These are phyloP conservation scores for Tetragonula carbonaria DNA, from an alignment of 2,888 invertebrate species.

Conservation along the genomic window DNA sequence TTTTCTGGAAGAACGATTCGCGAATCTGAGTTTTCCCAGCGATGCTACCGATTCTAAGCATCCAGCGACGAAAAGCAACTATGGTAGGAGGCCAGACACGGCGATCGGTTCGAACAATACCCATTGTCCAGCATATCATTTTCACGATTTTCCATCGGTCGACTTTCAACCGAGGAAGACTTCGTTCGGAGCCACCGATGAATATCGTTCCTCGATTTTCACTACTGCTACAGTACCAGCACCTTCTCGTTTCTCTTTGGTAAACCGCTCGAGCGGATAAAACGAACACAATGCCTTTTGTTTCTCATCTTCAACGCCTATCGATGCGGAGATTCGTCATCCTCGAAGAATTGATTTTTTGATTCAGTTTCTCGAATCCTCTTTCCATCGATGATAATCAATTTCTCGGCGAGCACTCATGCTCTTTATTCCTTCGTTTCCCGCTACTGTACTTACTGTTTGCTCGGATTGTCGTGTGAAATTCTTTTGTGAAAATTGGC, in stretches of 20 bases:
- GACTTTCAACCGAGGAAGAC: constrained; percentile 65
- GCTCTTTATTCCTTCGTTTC: not conserved
- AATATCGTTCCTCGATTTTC: constrained; percentile 64
- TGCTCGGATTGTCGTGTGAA: not conserved
- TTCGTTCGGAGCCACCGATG: constrained; percentile 62
- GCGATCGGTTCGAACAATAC: constrained; percentile 76
- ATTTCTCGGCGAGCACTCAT: not conserved
- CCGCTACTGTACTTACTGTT: not conserved
- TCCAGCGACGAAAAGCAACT: constrained; percentile 58
- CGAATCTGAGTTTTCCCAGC: constrained; percentile 47
- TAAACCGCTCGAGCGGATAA: constrained; percentile 60
- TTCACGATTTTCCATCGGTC: constrained; percentile 78
- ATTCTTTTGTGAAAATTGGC: not conserved
- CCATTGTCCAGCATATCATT: constrained; percentile 82
- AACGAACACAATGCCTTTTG: constrained; percentile 66
- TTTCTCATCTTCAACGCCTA: constrained; percentile 64
- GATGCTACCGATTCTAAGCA: constrained; percentile 51
- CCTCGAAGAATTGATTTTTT: constrained; percentile 62
- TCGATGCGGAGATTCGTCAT: constrained; percentile 64
- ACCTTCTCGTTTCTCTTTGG: constrained; percentile 63
- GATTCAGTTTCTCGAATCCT: constrained; percentile 47
- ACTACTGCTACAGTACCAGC: constrained; percentile 55
- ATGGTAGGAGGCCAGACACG: constrained; percentile 61
- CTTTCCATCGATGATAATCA: constrained; percentile 17
- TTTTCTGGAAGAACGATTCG: constrained; percentile 59